phyloP scores from a whole-genome alignment of 37 sponge, comb jelly and placozoan species.

The Axinella damicornis region DNA sequence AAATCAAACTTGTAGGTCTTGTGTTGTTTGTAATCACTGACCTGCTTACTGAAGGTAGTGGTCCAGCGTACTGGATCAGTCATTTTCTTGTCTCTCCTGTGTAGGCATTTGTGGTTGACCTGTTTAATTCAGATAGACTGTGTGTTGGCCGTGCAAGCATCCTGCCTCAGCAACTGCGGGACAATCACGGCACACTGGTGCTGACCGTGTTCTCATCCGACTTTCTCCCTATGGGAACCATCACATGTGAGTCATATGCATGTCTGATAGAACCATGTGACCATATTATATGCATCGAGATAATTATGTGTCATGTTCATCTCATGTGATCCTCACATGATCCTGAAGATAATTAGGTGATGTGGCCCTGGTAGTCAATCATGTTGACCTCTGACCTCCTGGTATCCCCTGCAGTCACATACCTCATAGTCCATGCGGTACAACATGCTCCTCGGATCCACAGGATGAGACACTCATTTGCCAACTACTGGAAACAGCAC shows the following conservation, averaged over 20 bases:
- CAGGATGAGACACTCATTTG: neutral
- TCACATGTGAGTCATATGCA: slow-evolving; percentile 32
- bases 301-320: too few species aligned
- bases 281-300: too few species aligned
- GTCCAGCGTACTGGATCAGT: too few species aligned
- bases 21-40: too few species aligned
- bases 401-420: slow-evolving; percentile 27
- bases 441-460: neutral
- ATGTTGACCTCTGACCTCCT: too few species aligned
- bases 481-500: slow-evolving; percentile 18
- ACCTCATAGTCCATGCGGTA: slow-evolving; percentile 25
- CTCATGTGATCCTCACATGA: too few species aligned
- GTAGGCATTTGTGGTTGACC: neutral
- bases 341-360: neutral
- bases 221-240: slow-evolving; percentile 26
- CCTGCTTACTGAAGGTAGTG: too few species aligned
- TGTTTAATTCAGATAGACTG: neutral
- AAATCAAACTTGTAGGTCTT: too few species aligned
- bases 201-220: slow-evolving; percentile 33
- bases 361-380: neutral
- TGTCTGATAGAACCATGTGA: too few species aligned
- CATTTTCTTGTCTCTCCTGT: neutral
- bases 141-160: slow-evolving; percentile 11
- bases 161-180: slow-evolving; percentile 7
- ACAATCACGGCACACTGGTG: neutral